Percentiles rank a stretch among this genome's conserved stretches.
phyloP scores from a whole-genome alignment of 1,140 invertebrate species.

The Drosophila suzukii region DNA sequence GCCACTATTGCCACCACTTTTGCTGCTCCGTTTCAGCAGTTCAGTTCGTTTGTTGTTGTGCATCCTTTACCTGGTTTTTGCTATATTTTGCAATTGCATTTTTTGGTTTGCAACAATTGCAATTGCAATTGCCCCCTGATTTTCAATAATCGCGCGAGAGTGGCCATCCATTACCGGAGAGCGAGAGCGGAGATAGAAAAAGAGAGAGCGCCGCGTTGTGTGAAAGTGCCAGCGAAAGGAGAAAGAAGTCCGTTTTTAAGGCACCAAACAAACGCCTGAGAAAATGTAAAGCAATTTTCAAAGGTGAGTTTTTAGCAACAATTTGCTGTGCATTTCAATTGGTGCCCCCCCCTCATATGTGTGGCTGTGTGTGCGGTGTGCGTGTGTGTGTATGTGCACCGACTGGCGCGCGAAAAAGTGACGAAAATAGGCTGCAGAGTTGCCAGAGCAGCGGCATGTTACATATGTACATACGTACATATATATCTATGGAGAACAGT shows the following conservation, averaged over 20 bases:
- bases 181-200: neutral
- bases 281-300: slow-evolving; percentile 44
- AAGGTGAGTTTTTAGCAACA: slow-evolving; percentile 20
- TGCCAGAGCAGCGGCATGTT: slow-evolving; percentile 44
- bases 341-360: slow-evolving; percentile 7
- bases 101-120: too few species aligned
- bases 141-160: too few species aligned
- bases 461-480: neutral
- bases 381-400: slow-evolving; percentile 33
- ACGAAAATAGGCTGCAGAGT: slow-evolving; percentile 79
- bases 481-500: neutral
- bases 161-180: neutral
- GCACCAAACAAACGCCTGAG: slow-evolving; percentile 16
- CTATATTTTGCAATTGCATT: too few species aligned
- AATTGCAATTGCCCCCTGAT: neutral
- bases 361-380: neutral
- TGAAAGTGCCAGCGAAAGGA: slow-evolving; percentile 40
- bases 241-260: slow-evolving; percentile 12
- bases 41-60: slow-evolving; percentile 30
- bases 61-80: slow-evolving; percentile 15
- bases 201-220: slow-evolving; percentile 27
- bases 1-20: slow-evolving; percentile 39
- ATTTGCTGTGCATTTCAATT: slow-evolving; percentile 3
- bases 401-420: slow-evolving; percentile 75
- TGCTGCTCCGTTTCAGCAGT: slow-evolving; percentile 22